phyloP scores from a whole-genome alignment of 2,888 invertebrate species.

The Eilema caniola region DNA sequence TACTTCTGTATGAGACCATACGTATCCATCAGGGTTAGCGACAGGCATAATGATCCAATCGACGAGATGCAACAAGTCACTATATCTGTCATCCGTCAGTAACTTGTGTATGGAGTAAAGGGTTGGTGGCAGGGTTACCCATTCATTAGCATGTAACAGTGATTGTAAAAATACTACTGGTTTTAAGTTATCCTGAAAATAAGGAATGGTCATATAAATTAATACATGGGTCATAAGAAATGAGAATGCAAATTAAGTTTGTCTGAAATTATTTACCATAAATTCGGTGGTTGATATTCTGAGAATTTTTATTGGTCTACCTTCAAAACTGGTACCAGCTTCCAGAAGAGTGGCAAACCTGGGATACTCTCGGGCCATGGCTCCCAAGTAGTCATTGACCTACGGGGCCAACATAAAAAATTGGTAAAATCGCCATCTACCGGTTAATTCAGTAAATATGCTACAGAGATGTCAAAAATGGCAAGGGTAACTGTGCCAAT shows the following conservation, averaged over 20 bases:
- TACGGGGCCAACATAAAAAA: too few species aligned
- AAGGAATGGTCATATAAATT: too few species aligned
- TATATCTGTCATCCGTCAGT: conserved; percentile 84
- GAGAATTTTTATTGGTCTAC: conserved; percentile 17
- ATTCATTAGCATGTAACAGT: conserved; percentile 89
- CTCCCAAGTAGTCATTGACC: conserved; percentile 18
- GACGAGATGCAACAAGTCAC: conserved; percentile 82
- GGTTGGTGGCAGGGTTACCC: conserved; percentile 89
- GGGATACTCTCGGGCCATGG: conserved; percentile 7
- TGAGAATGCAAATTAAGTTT: too few species aligned
- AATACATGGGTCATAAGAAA: too few species aligned
- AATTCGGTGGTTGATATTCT: conserved; percentile 20
- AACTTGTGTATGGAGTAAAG: conserved; percentile 89
- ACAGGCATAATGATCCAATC: conserved; percentile 90
- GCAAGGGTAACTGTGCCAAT: too few species aligned
- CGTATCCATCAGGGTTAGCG: conserved; percentile 91
- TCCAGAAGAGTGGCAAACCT: conserved; percentile 11
- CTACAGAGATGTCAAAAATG: too few species aligned
- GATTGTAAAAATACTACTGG: conserved; percentile 87
- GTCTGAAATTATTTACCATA: background rate
- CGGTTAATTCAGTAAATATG: too few species aligned
- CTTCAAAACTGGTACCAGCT: conserved; percentile 13
- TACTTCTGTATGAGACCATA: conserved; percentile 83
- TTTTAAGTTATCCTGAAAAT: conserved; percentile 70
- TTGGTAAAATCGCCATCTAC: too few species aligned